Conservation (phyloP, 2,888 invertebrate species). For the Thecocarcelia acutangulata region DNA sequence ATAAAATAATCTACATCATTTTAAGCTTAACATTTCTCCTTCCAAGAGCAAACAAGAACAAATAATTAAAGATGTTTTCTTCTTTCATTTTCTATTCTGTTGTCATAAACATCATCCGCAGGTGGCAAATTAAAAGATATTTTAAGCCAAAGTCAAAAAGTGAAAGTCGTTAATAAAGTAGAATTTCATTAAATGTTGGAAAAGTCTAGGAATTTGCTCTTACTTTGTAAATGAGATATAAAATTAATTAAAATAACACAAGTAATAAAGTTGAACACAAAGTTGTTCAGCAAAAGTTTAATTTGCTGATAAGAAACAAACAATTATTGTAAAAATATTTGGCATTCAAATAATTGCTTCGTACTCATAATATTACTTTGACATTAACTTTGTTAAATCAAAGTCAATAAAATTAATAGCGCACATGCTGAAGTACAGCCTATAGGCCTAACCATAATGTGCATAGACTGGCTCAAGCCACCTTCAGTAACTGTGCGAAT, state of each 20-base stretch:
- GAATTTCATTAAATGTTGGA: neutral
- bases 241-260: conserved; percentile 4
- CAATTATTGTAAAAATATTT: conserved; percentile 10
- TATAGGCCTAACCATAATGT: no score
- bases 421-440: no score
- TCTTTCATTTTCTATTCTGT: neutral
- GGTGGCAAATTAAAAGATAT: neutral
- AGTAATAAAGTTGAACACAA: neutral
- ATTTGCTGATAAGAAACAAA: neutral
- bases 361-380: no score
- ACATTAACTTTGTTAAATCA: no score
- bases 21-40: no score
- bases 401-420: no score
- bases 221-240: neutral
- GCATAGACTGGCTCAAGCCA: no score
- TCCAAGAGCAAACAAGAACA: no score
- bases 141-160: neutral
- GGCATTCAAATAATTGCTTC: no score
- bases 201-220: neutral
- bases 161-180: neutral
- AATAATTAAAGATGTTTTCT: neutral
- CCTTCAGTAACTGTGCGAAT: no score
- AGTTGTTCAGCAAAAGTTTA: neutral
- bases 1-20: no score
- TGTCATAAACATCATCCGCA: conserved; percentile 7